phyloP scores from a whole-genome alignment of 35 echinoderm and acorn worm genomes.

The Ophioderma brevispina region DNA sequence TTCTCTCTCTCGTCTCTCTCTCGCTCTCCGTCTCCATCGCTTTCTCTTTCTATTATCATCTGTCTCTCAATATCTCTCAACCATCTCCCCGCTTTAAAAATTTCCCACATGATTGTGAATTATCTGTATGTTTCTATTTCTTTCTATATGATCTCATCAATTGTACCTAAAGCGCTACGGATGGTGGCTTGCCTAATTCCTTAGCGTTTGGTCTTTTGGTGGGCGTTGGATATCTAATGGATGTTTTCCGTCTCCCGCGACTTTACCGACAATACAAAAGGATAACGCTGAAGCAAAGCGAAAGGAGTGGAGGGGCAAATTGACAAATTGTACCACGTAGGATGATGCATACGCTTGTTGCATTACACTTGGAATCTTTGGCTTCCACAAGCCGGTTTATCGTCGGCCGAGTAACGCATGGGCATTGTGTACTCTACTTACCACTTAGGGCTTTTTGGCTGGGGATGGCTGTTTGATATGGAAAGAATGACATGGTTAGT shows the following conservation, averaged over 20 bases:
- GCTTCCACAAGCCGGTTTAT: constrained; percentile 68
- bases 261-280: constrained; percentile 35
- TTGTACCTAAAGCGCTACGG: constrained; percentile 42
- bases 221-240: constrained; percentile 40
- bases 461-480: constrained; percentile 66
- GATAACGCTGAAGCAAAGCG: background rate
- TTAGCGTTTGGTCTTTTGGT: constrained; percentile 38
- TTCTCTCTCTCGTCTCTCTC: no score
- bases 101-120: no score
- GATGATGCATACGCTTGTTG: constrained; percentile 55
- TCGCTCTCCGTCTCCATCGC: no score
- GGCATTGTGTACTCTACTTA: constrained; percentile 54
- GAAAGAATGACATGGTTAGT: constrained; percentile 52
- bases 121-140: background rate
- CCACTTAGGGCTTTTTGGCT: constrained; percentile 43
- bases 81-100: no score
- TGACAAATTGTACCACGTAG: constrained; percentile 6
- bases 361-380: constrained; percentile 51
- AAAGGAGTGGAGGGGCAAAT: background rate
- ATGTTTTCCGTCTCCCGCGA: constrained; percentile 52
- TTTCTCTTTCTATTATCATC: no score
- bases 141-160: constrained; percentile 47
- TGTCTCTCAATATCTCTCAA: no score
- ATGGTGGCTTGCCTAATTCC: constrained; percentile 23
- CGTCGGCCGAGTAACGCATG: constrained; percentile 22